Base-by-base conservation (phyloP, 2,113 vertebrate genomes). In the Gallinago paraguaiae region DNA sequence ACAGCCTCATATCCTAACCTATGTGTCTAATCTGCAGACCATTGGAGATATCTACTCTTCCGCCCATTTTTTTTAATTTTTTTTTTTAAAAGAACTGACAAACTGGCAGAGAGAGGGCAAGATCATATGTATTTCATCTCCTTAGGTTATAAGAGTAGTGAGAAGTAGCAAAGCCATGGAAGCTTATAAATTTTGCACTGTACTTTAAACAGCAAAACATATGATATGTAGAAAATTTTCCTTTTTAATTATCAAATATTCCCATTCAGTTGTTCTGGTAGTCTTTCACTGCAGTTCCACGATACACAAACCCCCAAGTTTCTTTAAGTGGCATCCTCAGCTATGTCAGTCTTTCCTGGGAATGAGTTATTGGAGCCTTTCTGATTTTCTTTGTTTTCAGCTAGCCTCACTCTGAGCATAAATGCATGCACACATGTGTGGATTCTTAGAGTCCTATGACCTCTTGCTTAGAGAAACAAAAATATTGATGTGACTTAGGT, bases 221-320 rank as follows among this genome's bases (percentile, higher is more conserved):
- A 17, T 31, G 39, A 74, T 71, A 41, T 30, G 56, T 71, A 91
- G 50, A 35, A n/a, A 35, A 8, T 7, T 65, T 82, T 67, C 53
- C 45, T 78, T 83, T 96, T 86, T 94, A 87, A 43, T 72, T 95
- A 24, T 90, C 53, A 96, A 89, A 91, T 65, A 67, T 17, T 82
- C 41, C 65, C 20, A 35, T 69, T 79, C 31, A 14, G 61, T 86
- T 94, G 71, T 95, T 92, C 74, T 90, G 61, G 46, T 68, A 37
- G 8, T 85, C 75, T 96, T 88, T 90, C 92, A 92, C 28, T 63
- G 51, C 69, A 77, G 64, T 92, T 91, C 37, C 61, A 65, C 83
- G 72, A 68, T 28, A 5, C 13, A 39, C 57, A 81, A 77, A 79
- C 6, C 20, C 13, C 22, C 8, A 37, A 13, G 14, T 54, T 82